Evolutionary conservation across 2,888 invertebrate genomes (phyloP).

Genomic region (Emesis furor): DNA sequence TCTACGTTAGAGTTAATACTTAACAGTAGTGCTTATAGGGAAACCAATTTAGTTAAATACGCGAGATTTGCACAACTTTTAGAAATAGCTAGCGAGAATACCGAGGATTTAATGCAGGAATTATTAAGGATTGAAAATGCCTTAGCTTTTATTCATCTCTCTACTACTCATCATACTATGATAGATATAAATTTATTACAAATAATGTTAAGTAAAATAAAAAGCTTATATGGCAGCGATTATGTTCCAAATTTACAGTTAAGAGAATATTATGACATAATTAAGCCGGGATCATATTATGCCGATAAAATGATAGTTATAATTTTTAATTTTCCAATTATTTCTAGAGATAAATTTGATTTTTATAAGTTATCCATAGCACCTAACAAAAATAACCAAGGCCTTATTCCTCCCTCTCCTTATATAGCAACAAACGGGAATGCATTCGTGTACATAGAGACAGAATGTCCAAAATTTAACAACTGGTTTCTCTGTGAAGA

Average conservation of each 20-base stretch:
- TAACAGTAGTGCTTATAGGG: background rate
- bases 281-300: slow-evolving; percentile 53
- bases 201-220: slow-evolving; percentile 56
- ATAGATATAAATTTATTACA: slow-evolving; percentile 49
- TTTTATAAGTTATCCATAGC: slow-evolving; percentile 53
- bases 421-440: slow-evolving; percentile 62
- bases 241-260: slow-evolving; percentile 46
- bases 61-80: background rate
- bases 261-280: slow-evolving; percentile 59
- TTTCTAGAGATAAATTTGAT: slow-evolving; percentile 45
- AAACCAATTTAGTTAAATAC: slow-evolving; percentile 12
- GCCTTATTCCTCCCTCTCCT: slow-evolving; percentile 63
- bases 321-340: slow-evolving; percentile 51
- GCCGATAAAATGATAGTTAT: slow-evolving; percentile 43
- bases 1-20: background rate
- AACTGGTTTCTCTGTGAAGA: slow-evolving; percentile 57
- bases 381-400: slow-evolving; percentile 59
- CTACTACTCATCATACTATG: slow-evolving; percentile 35
- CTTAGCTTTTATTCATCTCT: background rate
- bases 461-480: slow-evolving; percentile 71
- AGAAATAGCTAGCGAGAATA: background rate
- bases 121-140: background rate
- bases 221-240: slow-evolving; percentile 36
- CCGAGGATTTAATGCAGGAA: slow-evolving; percentile 9
- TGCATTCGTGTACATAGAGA: slow-evolving; percentile 68